Conservation (phyloP, 2,797 vertebrate species). For the Cichlasoma orientale region DNA sequence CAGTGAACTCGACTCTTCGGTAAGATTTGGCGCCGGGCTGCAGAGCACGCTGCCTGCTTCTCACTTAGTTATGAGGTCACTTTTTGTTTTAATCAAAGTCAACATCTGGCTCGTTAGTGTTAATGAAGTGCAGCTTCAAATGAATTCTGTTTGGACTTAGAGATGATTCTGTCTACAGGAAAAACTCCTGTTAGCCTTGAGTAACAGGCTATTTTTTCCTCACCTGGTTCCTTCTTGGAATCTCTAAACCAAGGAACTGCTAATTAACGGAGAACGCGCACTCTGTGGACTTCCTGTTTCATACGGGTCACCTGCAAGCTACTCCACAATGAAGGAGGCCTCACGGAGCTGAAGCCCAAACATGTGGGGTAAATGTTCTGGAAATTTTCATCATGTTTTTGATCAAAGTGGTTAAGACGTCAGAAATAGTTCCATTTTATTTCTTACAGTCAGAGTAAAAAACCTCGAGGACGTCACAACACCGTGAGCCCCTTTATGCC, state of each 20-base stretch:
- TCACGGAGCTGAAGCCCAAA: too few relatives aligned
- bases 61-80: neutral
- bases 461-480: neutral
- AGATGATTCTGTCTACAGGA: neutral
- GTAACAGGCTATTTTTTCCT: neutral
- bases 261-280: neutral
- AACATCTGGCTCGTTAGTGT: neutral
- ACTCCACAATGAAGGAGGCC: neutral
- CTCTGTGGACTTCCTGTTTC: neutral
- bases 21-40: neutral
- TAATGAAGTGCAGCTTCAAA: neutral
- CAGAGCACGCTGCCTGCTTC: neutral
- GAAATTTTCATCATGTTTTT: neutral
- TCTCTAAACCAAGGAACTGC: neutral
- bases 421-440: neutral
- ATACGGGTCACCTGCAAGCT: neutral
- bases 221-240: neutral
- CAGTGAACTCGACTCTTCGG: neutral
- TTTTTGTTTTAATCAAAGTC: neutral
- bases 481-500: neutral
- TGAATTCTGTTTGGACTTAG: neutral
- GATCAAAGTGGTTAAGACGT: neutral
- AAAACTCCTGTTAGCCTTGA: neutral
- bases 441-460: neutral
- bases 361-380: too few relatives aligned